phyloP scores from a whole-genome alignment of 2,888 invertebrate species.

The Eurytoma adleriae region DNA sequence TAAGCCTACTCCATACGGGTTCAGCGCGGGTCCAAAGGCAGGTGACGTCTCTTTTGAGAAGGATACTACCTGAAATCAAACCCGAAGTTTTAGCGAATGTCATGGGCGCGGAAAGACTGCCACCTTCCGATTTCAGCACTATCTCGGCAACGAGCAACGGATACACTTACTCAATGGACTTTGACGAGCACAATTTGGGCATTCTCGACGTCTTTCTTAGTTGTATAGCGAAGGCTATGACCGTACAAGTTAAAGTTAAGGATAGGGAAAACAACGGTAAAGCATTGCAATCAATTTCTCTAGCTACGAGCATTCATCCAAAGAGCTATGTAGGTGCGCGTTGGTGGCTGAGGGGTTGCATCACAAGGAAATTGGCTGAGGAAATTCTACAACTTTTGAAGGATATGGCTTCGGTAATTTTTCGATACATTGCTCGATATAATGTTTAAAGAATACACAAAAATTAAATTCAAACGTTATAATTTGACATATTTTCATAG shows the following conservation, averaged over 20 bases:
- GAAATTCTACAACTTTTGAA: constrained; percentile 91
- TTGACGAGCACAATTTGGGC: constrained; percentile 81
- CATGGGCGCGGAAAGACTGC: constrained; percentile 83
- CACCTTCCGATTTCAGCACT: constrained; percentile 87
- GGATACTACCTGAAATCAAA: constrained; percentile 93
- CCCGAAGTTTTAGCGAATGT: constrained; percentile 89
- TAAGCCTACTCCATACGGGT: constrained; percentile 93
- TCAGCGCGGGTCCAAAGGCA: constrained; percentile 96
- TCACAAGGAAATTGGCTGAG: constrained; percentile 90
- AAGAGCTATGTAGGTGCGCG: constrained; percentile 78
- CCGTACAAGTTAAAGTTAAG: constrained; percentile 91
- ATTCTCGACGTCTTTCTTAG: constrained; percentile 93
- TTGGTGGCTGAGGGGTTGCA: constrained; percentile 94
- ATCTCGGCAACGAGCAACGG: constrained; percentile 79
- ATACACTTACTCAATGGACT: constrained; percentile 74
- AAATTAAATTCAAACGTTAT: not conserved
- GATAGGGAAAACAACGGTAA: constrained; percentile 78
- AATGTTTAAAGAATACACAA: too few species aligned
- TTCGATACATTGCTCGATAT: not conserved
- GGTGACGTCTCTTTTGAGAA: constrained; percentile 89
- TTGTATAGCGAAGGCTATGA: constrained; percentile 93
- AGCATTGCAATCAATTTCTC: constrained; percentile 77
- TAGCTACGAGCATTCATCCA: constrained; percentile 80
- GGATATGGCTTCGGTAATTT: constrained; percentile 92
- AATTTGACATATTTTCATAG: constrained; percentile 76